Evolutionary conservation across 2,113 vertebrate genomes (phyloP), one percentile per base, ranked within the genome.

Genomic region (Xerus inauris): DNA sequence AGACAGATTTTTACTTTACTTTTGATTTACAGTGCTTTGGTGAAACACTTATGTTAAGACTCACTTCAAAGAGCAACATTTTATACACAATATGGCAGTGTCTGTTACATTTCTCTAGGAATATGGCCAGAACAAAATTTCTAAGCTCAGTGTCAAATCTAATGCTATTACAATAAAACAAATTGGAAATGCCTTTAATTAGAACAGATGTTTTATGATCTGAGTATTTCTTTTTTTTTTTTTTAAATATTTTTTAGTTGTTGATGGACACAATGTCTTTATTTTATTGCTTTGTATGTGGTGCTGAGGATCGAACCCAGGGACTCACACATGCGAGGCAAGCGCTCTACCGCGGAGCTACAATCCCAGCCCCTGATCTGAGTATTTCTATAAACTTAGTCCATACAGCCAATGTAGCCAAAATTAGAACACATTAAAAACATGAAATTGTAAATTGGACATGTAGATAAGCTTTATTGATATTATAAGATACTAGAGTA

Each of bases 401-500:
- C 91, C 57, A 28, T 83, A 73, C 42, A 97, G 82, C 79, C 96
- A 97, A 93, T 73, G 73, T 49, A 98, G 49, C 79, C 92, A 96
- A 98, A 98, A 97, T 94, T 72, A 94, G 97, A 98, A 98, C 91
- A 24, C 73, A 97, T 97, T 97, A 38, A 73, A 82, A 98, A 89
- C 49, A 98, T 97, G 94, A 98, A 98, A 98, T 28, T 94, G 45
- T 96, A 97, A 96, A 86, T 87, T 90, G 96, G 93, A 90, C 86
- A 96, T 92, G 85, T 96, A 93, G 57, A 2, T 96, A 97, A 97
- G 72, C 95, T 98, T 98, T 98, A 98, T 97, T 96, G 92, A 97
- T 81, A 97, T 57, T 92, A 49, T 96, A 98, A 98, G 98, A 98
- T 97, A 98, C 97, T 97, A 97, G 81, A 42, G 35, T 97, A 97